Base-by-base conservation (phyloP, 2,113 vertebrate species). In the Meriones unguiculatus region DNA sequence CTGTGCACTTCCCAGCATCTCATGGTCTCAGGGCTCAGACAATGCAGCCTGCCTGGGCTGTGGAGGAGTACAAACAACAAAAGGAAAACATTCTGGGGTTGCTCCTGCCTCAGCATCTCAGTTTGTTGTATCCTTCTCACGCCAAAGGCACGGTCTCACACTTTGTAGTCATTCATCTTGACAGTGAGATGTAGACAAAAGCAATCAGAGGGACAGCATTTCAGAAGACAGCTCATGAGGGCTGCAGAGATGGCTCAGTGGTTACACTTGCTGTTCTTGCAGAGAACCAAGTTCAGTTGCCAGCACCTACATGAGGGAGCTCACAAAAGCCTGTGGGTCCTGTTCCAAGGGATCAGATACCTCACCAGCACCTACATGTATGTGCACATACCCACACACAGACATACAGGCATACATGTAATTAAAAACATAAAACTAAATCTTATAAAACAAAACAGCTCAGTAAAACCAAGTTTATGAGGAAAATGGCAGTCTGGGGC, bases 1-100 rank as follows among this genome's bases (percentile, higher is more conserved):
- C 35, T 69, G 64, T 15, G 5, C 32, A 25, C 1, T 17, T 38
- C 32, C 3, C 0, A 64, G 72, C 3, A 0, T 5, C 59, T 22
- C 4, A 13, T 3, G 0, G 52, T 54, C 86, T 89, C 32, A 18
- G 35, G 54, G 18, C 46, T 82, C 24, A 41, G 76, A n/a, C n/a
- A 13, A 62, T 11, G 59, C 0, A 14, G 32, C 30, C 86, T 70
- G 9, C 8, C 2, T 50, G 50, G 12, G 28, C 24, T 2, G 1
- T 6, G 57, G 41, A 22, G 69, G 28, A 84, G 14, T 22, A 17
- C 64, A 11, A 32, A 0, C 2, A 9, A 0, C 46, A 32, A 70
- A 52, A 72, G 32, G 1, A n/a, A 81, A 15, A 13, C 28, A 82
- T 7, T 3, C 0, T 20, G 76, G 18, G 4, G 2, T 1, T 2